phyloP scores from a whole-genome alignment of 2,797 vertebrate genomes.

The Melanogrammus aeglefinus region DNA sequence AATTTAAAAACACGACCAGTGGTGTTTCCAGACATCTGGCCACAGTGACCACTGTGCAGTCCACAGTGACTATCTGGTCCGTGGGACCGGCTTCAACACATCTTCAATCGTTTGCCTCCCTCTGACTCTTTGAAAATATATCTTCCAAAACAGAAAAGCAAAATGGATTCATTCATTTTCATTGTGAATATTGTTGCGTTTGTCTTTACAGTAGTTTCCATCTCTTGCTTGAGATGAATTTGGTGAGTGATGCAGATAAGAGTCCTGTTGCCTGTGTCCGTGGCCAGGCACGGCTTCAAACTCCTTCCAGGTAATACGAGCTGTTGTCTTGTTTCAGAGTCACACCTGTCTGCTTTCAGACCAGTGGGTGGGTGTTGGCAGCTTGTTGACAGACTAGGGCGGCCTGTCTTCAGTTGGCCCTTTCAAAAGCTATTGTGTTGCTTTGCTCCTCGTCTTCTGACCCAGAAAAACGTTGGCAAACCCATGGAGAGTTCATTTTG shows the following conservation, averaged over 20 bases:
- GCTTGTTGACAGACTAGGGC: neutral
- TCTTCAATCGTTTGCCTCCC: neutral
- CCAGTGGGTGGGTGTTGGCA: neutral
- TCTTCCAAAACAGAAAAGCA: neutral
- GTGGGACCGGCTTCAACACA: neutral
- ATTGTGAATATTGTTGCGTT: neutral
- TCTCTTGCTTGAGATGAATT: neutral
- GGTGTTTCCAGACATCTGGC: neutral
- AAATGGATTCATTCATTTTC: neutral
- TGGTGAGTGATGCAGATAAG: neutral
- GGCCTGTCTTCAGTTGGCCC: neutral
- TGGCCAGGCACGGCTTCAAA: neutral
- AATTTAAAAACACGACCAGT: neutral
- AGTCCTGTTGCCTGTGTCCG: neutral
- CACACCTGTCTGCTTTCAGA: neutral
- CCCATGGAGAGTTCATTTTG: neutral
- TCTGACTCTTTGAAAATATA: neutral
- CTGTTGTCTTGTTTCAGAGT: neutral
- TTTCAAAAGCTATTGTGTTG: neutral
- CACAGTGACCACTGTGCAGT: too few relatives aligned
- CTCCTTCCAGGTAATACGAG: neutral
- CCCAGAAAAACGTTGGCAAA: constrained; percentile 7
- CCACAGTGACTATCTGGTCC: too few relatives aligned
- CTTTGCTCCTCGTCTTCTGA: neutral
- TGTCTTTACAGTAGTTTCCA: neutral